Evolutionary conservation across 2,113 vertebrate species (phyloP).

Genomic region (Sphyrna mokarran): DNA sequence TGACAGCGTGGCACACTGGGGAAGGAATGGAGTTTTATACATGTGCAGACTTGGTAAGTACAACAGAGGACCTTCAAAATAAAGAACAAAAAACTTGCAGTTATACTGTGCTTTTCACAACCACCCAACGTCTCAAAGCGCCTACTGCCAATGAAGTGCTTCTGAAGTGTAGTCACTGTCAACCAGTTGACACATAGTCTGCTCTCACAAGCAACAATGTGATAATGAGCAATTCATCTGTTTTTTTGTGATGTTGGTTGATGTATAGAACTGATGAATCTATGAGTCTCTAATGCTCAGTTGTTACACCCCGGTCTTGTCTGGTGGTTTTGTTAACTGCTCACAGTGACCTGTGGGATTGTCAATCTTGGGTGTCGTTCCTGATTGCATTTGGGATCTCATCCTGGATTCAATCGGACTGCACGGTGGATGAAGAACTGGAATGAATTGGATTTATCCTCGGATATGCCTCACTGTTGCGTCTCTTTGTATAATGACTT

Average conservation of each 20-base stretch:
- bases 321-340: no score
- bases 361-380: no score
- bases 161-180: neutral
- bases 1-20: neutral
- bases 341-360: no score
- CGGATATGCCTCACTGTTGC: no score
- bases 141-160: neutral
- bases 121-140: neutral
- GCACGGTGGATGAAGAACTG: no score
- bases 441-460: no score
- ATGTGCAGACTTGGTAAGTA: neutral
- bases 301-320: no score
- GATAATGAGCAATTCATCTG: neutral
- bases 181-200: neutral
- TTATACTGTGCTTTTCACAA: neutral
- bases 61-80: neutral
- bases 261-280: no score
- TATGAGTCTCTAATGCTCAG: no score
- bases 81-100: neutral
- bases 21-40: neutral
- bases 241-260: neutral
- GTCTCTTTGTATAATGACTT: no score
- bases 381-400: no score
- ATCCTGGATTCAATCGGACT: no score
- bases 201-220: neutral